phyloP scores from a whole-genome alignment of 1,140 invertebrate genomes.

The Habropoda laboriosa region DNA sequence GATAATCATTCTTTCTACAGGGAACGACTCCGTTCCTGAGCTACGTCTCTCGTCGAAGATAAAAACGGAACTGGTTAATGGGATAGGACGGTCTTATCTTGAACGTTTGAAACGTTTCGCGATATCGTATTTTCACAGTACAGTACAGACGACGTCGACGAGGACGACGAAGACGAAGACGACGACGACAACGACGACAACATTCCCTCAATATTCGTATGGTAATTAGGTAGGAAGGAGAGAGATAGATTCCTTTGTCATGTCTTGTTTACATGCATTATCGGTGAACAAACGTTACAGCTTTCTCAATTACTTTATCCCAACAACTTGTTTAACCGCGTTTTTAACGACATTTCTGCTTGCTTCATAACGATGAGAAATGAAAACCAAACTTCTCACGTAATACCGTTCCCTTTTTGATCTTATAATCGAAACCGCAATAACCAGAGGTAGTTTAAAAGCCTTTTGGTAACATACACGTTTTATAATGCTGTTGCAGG shows the following conservation, averaged over 20 bases:
- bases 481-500: neutral
- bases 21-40: slow-evolving; percentile 58
- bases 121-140: slow-evolving; percentile 22
- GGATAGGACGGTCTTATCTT: slow-evolving; percentile 52
- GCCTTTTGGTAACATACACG: neutral
- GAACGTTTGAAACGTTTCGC: slow-evolving; percentile 14
- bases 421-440: neutral
- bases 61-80: slow-evolving; percentile 57
- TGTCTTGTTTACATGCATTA: slow-evolving; percentile 6
- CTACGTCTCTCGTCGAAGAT: slow-evolving; percentile 62
- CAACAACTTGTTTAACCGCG: neutral
- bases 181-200: too few relatives aligned
- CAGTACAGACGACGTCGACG: too few relatives aligned
- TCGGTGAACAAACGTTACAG: neutral
- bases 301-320: slow-evolving; percentile 1
- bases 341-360: neutral
- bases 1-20: slow-evolving; percentile 61
- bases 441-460: neutral
- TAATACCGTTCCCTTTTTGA: neutral
- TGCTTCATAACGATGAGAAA: neutral
- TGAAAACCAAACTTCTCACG: neutral
- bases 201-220: slow-evolving; percentile 16
- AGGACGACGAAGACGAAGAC: too few relatives aligned
- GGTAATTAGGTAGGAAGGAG: slow-evolving; percentile 36
- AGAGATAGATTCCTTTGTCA: neutral